These are phyloP conservation scores for Microtus oregoni DNA, from an alignment of 2,113 vertebrate species.

Conservation along the genomic window DNA sequence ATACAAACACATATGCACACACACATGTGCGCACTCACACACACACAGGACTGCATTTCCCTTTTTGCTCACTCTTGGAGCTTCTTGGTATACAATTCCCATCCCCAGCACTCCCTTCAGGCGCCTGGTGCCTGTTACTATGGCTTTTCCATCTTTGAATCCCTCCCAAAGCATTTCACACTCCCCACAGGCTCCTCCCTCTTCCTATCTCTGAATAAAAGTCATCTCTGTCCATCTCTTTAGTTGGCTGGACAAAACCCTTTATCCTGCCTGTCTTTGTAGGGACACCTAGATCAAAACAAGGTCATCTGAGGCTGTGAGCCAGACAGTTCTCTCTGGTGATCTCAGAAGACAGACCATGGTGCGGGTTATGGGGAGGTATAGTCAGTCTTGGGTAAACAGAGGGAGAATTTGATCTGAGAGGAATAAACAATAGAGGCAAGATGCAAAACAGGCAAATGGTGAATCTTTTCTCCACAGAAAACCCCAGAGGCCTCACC, in stretches of 20 bases:
- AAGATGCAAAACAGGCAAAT: background rate
- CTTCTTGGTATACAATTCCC: background rate
- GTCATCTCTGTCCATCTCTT: background rate
- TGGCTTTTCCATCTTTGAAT: background rate
- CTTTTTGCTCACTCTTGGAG: background rate
- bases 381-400: background rate
- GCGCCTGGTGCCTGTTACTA: background rate
- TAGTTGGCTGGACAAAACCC: background rate
- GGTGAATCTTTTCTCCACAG: background rate
- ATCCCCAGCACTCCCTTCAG: accelerated
- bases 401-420: background rate
- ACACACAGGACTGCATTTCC: accelerated
- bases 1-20: background rate
- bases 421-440: background rate
- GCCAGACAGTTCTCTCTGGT: accelerated
- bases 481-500: background rate
- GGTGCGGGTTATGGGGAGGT: too few relatives aligned
- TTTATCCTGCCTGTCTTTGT: background rate
- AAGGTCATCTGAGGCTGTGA: background rate
- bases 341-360: background rate
- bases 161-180: background rate
- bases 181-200: accelerated
- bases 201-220: background rate
- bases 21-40: background rate
- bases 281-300: background rate